These are phyloP conservation scores for Daboia siamensis DNA, from an alignment of 2,113 vertebrate genomes.

Conservation along the genomic window DNA sequence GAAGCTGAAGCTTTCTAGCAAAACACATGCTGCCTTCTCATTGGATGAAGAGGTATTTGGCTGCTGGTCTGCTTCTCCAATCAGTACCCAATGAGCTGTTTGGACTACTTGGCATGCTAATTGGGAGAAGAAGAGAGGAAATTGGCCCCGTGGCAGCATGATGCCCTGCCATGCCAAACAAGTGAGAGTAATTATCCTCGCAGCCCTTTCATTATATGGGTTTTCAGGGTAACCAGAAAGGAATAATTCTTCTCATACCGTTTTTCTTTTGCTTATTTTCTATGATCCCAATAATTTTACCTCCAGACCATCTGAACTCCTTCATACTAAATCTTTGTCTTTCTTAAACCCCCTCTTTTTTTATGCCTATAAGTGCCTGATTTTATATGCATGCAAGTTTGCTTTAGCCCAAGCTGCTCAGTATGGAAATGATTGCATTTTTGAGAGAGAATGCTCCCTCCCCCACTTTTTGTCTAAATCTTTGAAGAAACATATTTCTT, in stretches of 20 bases:
- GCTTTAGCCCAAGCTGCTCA: constrained; percentile 31
- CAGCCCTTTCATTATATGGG: constrained; percentile 72
- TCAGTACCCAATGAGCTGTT: constrained; percentile 67
- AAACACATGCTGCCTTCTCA: constrained; percentile 46
- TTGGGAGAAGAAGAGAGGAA: constrained; percentile 72
- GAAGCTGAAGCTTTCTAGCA: constrained; percentile 63
- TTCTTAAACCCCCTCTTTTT: constrained; percentile 15
- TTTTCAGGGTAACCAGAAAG: constrained; percentile 70
- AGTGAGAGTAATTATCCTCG: constrained; percentile 65
- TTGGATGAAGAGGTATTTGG: constrained; percentile 64
- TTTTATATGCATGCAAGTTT: constrained; percentile 13
- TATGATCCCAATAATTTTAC: constrained; percentile 35
- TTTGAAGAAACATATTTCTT: constrained; percentile 43
- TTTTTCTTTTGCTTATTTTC: constrained; percentile 21
- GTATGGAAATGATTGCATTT: constrained; percentile 33
- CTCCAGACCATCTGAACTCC: constrained; percentile 40
- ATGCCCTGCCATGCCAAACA: constrained; percentile 67
- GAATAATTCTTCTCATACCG: constrained; percentile 55
- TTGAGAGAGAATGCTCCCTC: not conserved
- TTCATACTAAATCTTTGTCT: constrained; percentile 19
- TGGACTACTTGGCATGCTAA: constrained; percentile 77
- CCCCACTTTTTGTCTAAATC: constrained; percentile 4
- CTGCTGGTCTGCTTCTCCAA: constrained; percentile 63
- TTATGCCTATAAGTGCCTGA: constrained; percentile 41
- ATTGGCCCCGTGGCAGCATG: constrained; percentile 62